phyloP scores from a whole-genome alignment of 2,888 invertebrate genomes.

The Nesidiocoris tenuis region DNA sequence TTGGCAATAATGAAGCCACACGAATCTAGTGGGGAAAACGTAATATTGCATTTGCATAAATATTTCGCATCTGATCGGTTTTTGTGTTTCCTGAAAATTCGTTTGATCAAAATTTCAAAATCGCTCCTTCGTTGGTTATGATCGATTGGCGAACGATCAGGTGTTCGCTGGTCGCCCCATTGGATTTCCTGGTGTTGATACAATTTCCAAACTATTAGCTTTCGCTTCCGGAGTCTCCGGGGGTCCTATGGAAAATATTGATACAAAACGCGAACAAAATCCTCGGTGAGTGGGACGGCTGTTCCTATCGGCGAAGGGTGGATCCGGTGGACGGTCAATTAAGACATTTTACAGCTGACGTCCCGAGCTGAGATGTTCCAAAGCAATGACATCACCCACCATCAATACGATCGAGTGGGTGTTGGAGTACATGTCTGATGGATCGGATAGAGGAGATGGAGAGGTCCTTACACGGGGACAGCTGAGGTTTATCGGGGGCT shows the following conservation, averaged over 20 bases:
- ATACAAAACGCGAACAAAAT: conserved; percentile 13
- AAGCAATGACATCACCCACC: neutral
- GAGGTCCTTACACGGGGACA: neutral
- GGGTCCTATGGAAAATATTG: conserved; percentile 5
- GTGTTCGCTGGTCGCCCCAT: neutral
- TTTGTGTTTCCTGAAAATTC: too few relatives aligned
- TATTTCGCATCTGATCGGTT: too few relatives aligned
- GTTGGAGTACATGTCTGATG: neutral
- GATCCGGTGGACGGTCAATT: conserved; percentile 40
- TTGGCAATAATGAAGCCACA: too few relatives aligned
- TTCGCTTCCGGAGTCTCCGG: neutral
- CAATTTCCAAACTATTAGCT: neutral
- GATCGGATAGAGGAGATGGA: neutral
- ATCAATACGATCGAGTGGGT: neutral
- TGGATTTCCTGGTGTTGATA: neutral
- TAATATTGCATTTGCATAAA: too few relatives aligned
- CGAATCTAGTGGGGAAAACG: too few relatives aligned
- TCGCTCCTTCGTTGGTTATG: neutral
- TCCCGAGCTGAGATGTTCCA: neutral
- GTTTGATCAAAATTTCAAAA: neutral
- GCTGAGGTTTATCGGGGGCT: neutral
- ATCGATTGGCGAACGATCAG: neutral
- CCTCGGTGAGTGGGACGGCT: neutral
- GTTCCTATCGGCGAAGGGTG: conserved; percentile 21
- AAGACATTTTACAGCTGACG: conserved; percentile 20